Base-by-base conservation (phyloP, 1,140 invertebrate genomes). In the Megalonaias nervosa region DNA sequence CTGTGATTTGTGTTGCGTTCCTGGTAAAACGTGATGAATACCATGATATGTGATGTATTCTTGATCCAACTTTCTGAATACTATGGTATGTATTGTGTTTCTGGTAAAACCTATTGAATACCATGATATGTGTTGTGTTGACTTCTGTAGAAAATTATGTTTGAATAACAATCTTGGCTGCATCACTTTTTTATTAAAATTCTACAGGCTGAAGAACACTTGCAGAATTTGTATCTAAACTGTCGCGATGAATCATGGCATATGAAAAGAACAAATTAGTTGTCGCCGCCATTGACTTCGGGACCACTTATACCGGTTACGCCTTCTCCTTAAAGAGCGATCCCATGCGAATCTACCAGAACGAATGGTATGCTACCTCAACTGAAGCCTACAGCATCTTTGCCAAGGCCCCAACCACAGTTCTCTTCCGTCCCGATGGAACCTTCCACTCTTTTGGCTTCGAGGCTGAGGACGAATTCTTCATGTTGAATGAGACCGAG, bases 381-480 rank as follows among this genome's bases (percentile, higher is more conserved):
- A 77, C 72, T 58, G 14, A 48, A 15, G 57, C n/a, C 2, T 23
- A 38, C 9, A 77, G 69, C 31, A 48, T 48, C 38, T 48, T 48
- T 48, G 75, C 71, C 26, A 77, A 77, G 60, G 64, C 75, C 23
- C 75, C 75, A 38, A 77, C 75, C 9, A 77, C 75, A 65, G 75
- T 77, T 23, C 61, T 79, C 12, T 48, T 79, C 4, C 16, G 66
- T 48, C 77, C 77, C 2, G 66, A 74, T 26, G 73, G 71, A 69
- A 70, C 56, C 14, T 79, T 79, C 48, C 72, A 74, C 31, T 65
- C 77, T 11, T 79, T 79, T 58, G 77, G 77, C 2, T 74, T 72
- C 67, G 77, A 79, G 61, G 77, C 77, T 3, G 77, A 79, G 67
- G 72, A 74, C 19, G 77, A 79, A 57, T 79, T 74, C 48, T 67